phyloP scores from a whole-genome alignment of 2,113 vertebrate genomes.

The Scartelaos histophorus region DNA sequence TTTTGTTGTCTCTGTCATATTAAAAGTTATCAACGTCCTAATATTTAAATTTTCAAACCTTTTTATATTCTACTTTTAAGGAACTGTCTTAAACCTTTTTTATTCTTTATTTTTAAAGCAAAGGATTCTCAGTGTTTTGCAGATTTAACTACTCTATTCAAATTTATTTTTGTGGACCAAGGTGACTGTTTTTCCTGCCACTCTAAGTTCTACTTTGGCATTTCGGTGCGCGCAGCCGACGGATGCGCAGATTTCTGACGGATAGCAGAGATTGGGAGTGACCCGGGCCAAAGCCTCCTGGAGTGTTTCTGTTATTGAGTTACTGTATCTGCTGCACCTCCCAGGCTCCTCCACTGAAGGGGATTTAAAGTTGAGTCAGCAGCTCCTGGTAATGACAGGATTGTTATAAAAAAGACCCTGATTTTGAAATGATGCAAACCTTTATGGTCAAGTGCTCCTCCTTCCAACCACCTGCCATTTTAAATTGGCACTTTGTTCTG shows the following conservation, averaged over 20 bases:
- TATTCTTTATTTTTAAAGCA: no score
- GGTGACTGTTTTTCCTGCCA: background rate
- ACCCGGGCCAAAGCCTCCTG: slow-evolving; percentile 27
- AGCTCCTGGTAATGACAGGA: slow-evolving; percentile 54
- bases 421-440: slow-evolving; percentile 26
- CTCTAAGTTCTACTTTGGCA: background rate
- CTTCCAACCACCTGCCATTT: slow-evolving; percentile 19
- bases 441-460: slow-evolving; percentile 32
- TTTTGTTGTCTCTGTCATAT: background rate
- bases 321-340: slow-evolving; percentile 48
- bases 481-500: background rate
- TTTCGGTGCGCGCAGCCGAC: slow-evolving; percentile 3
- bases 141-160: background rate
- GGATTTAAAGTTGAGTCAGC: slow-evolving; percentile 40
- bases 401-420: slow-evolving; percentile 49
- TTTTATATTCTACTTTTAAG: no score
- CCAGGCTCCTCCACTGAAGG: slow-evolving; percentile 38
- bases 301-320: slow-evolving; percentile 33
- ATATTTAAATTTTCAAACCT: no score
- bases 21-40: background rate
- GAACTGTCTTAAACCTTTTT: no score
- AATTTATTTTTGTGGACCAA: background rate
- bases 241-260: background rate
- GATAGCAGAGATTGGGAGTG: slow-evolving; percentile 6
- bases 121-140: background rate